Base-by-base conservation (phyloP, 2,888 invertebrate genomes). In the Linyphia triangularis region DNA sequence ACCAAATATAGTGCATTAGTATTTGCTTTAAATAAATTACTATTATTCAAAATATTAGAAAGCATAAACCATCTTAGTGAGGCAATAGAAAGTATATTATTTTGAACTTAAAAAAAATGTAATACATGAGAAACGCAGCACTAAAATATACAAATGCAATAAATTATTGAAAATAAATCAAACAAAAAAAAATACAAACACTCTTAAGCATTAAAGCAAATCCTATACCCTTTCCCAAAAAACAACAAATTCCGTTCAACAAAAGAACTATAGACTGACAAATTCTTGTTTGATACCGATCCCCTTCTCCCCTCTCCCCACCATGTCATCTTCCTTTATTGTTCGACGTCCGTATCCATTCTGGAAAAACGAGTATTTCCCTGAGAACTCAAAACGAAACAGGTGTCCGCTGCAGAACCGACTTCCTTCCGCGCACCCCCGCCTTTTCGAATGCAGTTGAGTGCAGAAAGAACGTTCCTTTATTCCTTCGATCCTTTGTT, bases 351-450 rank as follows among this genome's bases (percentile, higher is more conserved):
- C 72, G 72, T 72, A 82, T 72, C 82, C 72, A 72, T 72, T 40
- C 72, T 37, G 40, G 72, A 72, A 72, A 77, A 43, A 28, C 40
- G 72, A 63, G 37, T 63, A 37, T 82, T 51, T 51, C 51, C 70
- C 69, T 10, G 59, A n/a, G n/a, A n/a, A 67, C 81, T 13, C 81
- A 81, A 59, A 81, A 40, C 82, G 72, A 82, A 82, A 72, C 82
- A 82, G 82, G 82, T 82, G 82, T 82, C 82, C 82, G 61, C 26
- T 72, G 61, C 82, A 72, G 72, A 72, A 82, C 72, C 61, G n/a
- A 72, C 40, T 70, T 72, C 72, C 61, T 82, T 82, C 82, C 72
- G 72, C 72, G 40, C 67, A 43, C 61, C 59, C 28, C 24, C 37
- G 16, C 43, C 30, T 67, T 65, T 73, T 65, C 51, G 81, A 70